Evolutionary conservation across 1,140 invertebrate species (phyloP).

Genomic region (Leptinotarsa defecta): DNA sequence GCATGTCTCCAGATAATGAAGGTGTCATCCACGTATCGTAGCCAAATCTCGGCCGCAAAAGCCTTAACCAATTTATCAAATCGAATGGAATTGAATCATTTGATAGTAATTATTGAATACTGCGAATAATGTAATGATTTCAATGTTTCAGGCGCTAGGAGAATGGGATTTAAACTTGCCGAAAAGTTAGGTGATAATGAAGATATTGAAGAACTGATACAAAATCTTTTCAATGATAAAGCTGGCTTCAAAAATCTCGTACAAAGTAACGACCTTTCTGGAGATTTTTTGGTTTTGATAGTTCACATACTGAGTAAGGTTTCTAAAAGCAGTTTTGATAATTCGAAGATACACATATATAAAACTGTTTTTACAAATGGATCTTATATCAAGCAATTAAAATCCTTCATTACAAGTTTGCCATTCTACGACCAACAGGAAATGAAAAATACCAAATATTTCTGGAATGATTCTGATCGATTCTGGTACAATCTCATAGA

Average conservation of each 20-base stretch:
- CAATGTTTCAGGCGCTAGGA: neutral
- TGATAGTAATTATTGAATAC: too few species aligned
- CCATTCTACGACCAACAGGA: neutral
- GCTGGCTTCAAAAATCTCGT: slow-evolving; percentile 32
- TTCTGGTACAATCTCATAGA: slow-evolving; percentile 34
- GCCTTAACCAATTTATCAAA: too few species aligned
- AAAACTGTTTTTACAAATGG: slow-evolving; percentile 33
- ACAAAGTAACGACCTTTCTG: slow-evolving; percentile 26
- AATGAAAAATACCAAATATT: slow-evolving; percentile 25
- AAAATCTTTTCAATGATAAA: slow-evolving; percentile 30
- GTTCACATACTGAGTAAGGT: slow-evolving; percentile 32
- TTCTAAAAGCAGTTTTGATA: slow-evolving; percentile 33
- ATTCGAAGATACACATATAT: slow-evolving; percentile 28
- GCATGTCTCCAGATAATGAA: too few species aligned
- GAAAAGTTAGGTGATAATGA: slow-evolving; percentile 29
- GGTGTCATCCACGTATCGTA: too few species aligned
- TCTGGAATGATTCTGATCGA: slow-evolving; percentile 37
- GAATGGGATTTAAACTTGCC: slow-evolving; percentile 23
- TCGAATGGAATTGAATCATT: too few species aligned
- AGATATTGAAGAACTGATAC: slow-evolving; percentile 32
- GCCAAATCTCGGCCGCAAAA: too few species aligned
- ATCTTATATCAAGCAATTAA: slow-evolving; percentile 30
- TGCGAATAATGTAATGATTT: too few species aligned
- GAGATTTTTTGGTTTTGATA: slow-evolving; percentile 36
- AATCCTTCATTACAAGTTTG: slow-evolving; percentile 27